phyloP scores from a whole-genome alignment of 2,797 vertebrate species.

The Microctenopoma steveboyesi region DNA sequence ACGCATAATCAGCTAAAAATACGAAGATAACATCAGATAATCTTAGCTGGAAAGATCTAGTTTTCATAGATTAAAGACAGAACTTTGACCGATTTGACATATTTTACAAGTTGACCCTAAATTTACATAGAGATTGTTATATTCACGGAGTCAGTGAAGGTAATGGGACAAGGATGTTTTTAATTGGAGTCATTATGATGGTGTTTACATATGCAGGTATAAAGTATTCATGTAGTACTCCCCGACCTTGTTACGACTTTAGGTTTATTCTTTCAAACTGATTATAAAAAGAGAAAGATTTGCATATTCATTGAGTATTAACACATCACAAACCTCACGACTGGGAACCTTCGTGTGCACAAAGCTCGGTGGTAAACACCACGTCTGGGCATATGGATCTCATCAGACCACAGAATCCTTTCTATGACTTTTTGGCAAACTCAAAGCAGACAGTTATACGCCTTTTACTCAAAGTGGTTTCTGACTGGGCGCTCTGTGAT shows the following conservation, averaged over 20 bases:
- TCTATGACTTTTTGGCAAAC: not conserved
- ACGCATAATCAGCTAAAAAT: not conserved
- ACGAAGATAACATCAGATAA: no score
- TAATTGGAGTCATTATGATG: constrained; percentile 39
- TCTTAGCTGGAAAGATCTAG: not conserved
- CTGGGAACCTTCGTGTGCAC: constrained; percentile 32
- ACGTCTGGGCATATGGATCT: constrained; percentile 21
- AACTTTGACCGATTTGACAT: not conserved
- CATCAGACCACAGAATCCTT: not conserved
- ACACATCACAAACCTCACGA: constrained; percentile 5
- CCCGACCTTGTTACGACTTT: constrained; percentile 49
- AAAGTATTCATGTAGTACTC: constrained; percentile 43
- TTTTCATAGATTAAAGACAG: not conserved
- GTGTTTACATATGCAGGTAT: constrained; percentile 43
- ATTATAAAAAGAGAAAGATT: constrained; percentile 45
- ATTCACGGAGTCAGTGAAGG: constrained; percentile 27
- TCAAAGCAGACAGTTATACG: no score
- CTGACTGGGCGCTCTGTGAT: not conserved
- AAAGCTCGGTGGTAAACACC: constrained; percentile 36
- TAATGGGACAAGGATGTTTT: constrained; percentile 21
- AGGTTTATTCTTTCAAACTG: constrained; percentile 33
- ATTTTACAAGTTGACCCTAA: not conserved
- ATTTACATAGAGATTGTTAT: constrained; percentile 33
- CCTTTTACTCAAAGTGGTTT: not conserved
- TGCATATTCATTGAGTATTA: constrained; percentile 57